Percentiles rank a stretch among this genome's conserved stretches.
These are phyloP conservation scores for Tachina lurida DNA, from an alignment of 2,888 invertebrate species.

Conservation along the genomic window DNA sequence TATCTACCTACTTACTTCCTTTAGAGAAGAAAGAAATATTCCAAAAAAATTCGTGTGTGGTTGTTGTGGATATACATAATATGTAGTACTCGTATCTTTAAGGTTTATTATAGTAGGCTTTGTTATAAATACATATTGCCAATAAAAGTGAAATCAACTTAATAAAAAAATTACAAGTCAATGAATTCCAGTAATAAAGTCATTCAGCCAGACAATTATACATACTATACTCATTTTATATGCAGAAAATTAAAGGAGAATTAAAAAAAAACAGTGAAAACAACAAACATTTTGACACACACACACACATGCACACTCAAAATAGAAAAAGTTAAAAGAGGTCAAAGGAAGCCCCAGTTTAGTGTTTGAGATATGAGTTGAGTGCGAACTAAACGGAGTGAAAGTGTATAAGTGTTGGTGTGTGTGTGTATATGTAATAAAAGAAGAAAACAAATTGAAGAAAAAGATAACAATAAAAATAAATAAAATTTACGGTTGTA, in stretches of 20 bases:
- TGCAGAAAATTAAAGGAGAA: conserved; percentile 49
- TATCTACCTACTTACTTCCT: not conserved
- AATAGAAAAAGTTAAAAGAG: conserved; percentile 69
- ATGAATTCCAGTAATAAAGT: conserved; percentile 51
- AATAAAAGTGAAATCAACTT: conserved; percentile 47
- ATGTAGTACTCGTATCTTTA: not conserved
- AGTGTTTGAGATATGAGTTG: conserved; percentile 55
- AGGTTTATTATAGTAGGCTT: not conserved
- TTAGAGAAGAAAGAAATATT: not conserved
- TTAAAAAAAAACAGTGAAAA: conserved; percentile 13
- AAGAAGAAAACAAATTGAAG: conserved; percentile 12
- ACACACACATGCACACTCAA: conserved; percentile 24
- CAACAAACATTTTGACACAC: conserved; percentile 8
- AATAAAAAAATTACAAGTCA: conserved; percentile 35
- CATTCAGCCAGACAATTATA: conserved; percentile 15
- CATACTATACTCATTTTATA: conserved; percentile 28
- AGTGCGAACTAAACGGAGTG: conserved; percentile 25
- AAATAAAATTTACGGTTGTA: not conserved
- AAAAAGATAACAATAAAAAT: not conserved
- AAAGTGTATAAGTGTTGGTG: not conserved
- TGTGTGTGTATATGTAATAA: conserved; percentile 41
- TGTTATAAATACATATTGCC: conserved; percentile 13
- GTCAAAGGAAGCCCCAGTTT: conserved; percentile 71
- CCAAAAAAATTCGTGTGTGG: not conserved
- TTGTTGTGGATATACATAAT: not conserved